Evolutionary conservation across 2,888 invertebrate genomes (phyloP), one percentile per base, ranked within the genome.

Genomic region (Acanthococcus lagerstroemiae): DNA sequence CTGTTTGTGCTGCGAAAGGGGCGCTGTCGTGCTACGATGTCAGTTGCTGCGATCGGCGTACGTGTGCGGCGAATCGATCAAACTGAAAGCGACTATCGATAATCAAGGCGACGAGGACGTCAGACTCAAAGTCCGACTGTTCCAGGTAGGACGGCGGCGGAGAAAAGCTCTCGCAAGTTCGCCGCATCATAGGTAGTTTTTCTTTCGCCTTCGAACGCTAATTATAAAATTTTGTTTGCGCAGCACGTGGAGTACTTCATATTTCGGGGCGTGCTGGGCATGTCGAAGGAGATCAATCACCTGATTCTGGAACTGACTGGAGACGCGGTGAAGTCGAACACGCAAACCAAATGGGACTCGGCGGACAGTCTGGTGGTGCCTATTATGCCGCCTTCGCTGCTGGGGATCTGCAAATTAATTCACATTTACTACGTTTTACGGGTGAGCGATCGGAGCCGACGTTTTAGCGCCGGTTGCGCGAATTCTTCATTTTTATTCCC

Each of bases 171-270:
- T n/a, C n/a, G n/a, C n/a, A n/a, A n/a, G n/a, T n/a, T n/a, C n/a
- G n/a, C n/a, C n/a, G n/a, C 24, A 19, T 26, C 15, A 52, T 9
- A 12, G 17, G 9, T 21, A n/a, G n/a, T n/a, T n/a, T 48, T 48
- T 12, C 17, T 48, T 48, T 48, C 17, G 50, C 17, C 24, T 61
- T 19, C 19, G n/a, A 27, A 17, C 19, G 27, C 3, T 50, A 15
- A 50, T 55, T 55, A 22, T 70, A 78, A 55, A n/a, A n/a, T n/a
- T n/a, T n/a, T n/a, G n/a, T n/a, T n/a, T n/a, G n/a, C n/a, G n/a
- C 80, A 88, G 83, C 82, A 84, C 73, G 84, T 87, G 67, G 86
- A 87, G 74, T 87, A 84, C 74, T 85, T 84, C 75, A 86, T 88
- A 71, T 86, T 87, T 74, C 80, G 86, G 70, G 86, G 85, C 22